A percentile compares a stretch with the other conserved stretches of the same genome.
These are phyloP conservation scores for Linepithema humile DNA, from an alignment of 1,140 invertebrate species.

Conservation along the genomic window DNA sequence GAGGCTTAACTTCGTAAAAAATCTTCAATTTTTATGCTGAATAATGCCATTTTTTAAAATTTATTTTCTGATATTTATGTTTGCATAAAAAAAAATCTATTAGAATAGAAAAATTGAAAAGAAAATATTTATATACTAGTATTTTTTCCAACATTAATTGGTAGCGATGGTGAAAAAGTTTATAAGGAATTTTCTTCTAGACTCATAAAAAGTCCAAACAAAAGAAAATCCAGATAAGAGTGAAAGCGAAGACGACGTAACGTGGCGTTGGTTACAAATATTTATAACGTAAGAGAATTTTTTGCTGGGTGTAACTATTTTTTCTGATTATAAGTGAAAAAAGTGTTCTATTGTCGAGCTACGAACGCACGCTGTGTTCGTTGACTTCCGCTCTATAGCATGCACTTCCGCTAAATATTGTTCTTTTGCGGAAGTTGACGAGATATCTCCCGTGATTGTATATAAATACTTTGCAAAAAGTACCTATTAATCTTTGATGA, in stretches of 20 bases:
- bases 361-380: neutral
- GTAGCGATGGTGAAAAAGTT: neutral
- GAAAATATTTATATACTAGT: neutral
- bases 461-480: neutral
- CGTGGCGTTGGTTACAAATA: neutral
- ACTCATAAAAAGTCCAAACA: neutral
- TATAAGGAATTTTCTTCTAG: neutral
- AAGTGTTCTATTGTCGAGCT: constrained; percentile 19
- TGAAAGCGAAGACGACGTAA: constrained; percentile 35
- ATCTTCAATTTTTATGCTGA: neutral
- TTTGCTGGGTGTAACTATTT: neutral
- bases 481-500: neutral
- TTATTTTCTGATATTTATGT: neutral
- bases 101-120: neutral
- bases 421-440: constrained; percentile 23
- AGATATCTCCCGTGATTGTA: neutral
- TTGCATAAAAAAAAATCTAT: neutral
- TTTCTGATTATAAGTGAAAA: constrained; percentile 18
- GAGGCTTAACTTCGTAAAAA: neutral
- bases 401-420: constrained; percentile 52
- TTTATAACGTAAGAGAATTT: neutral
- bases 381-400: constrained; percentile 40
- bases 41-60: neutral
- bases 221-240: constrained; percentile 2
- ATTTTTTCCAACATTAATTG: neutral